A percentile compares a stretch with the other conserved stretches of the same genome.
These are phyloP conservation scores for Chrysomela aeneicollis DNA, from an alignment of 2,888 invertebrate genomes.

Conservation along the genomic window DNA sequence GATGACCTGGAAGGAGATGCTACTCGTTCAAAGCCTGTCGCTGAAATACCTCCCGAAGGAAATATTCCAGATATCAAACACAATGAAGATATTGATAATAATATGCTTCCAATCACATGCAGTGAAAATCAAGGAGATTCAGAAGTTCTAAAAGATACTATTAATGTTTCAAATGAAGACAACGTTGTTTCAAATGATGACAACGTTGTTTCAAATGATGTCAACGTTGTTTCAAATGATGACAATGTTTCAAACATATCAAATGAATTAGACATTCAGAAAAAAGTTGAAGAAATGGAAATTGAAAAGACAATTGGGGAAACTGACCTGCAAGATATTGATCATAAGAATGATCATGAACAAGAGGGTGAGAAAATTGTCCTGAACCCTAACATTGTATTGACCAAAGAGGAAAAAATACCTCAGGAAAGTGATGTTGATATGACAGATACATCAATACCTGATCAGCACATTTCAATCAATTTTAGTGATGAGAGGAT, in stretches of 20 bases:
- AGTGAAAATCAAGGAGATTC: neutral
- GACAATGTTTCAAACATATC: neutral
- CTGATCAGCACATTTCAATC: slow-evolving; percentile 57
- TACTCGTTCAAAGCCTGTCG: neutral
- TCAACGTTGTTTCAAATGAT: no score
- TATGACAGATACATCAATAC: neutral
- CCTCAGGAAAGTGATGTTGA: neutral
- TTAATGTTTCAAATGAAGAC: no score
- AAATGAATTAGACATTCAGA: neutral
- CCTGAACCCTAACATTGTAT: neutral
- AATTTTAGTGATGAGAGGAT: slow-evolving; percentile 62
- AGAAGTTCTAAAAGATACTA: no score
- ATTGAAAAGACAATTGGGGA: slow-evolving; percentile 25
- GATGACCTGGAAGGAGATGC: slow-evolving; percentile 37
- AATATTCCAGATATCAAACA: neutral
- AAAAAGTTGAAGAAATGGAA: slow-evolving; percentile 38
- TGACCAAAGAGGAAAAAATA: neutral
- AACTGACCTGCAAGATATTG: neutral
- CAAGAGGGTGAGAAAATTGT: neutral
- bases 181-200: no score
- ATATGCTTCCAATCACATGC: neutral
- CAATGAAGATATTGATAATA: neutral
- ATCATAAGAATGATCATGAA: neutral
- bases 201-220: no score
- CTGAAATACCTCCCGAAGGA: neutral